Evolutionary conservation across 2,113 vertebrate species (phyloP).

Genomic region (Falcunculus frontatus): DNA sequence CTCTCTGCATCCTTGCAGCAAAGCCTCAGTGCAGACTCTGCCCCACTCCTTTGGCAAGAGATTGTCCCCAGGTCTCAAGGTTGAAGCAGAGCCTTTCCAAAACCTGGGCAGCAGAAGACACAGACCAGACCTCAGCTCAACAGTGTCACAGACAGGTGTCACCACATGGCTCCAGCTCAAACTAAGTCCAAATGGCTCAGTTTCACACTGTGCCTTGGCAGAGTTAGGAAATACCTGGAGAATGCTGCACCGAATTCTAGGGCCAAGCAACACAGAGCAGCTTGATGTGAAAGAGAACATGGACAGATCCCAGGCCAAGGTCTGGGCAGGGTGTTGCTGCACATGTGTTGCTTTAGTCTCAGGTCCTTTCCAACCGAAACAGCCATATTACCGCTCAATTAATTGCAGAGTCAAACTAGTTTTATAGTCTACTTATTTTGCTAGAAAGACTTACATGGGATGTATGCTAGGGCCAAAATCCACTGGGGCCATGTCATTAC

Average conservation of each 20-base stretch:
- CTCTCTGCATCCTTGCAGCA: neutral
- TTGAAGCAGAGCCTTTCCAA: neutral
- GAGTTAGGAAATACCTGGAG: neutral
- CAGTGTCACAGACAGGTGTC: neutral
- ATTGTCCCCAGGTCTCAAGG: neutral
- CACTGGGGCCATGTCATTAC: neutral
- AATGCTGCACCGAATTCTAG: rapidly evolving
- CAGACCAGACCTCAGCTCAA: neutral
- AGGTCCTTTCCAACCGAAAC: neutral
- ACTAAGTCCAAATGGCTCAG: neutral
- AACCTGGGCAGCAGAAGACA: neutral
- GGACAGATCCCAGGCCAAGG: neutral
- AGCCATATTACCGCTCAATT: neutral
- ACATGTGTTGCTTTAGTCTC: neutral
- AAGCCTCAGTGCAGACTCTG: neutral
- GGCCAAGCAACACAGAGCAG: slow-evolving; percentile 2
- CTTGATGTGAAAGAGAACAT: neutral
- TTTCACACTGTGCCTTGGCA: neutral
- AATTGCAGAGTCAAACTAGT: neutral
- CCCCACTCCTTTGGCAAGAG: neutral
- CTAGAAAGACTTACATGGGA: neutral
- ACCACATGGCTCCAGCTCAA: neutral
- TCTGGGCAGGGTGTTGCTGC: neutral
- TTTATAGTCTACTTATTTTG: neutral
- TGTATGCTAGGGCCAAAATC: neutral